Conservation (phyloP, 2,797 vertebrate genomes). For the Novumbra hubbsi region DNA sequence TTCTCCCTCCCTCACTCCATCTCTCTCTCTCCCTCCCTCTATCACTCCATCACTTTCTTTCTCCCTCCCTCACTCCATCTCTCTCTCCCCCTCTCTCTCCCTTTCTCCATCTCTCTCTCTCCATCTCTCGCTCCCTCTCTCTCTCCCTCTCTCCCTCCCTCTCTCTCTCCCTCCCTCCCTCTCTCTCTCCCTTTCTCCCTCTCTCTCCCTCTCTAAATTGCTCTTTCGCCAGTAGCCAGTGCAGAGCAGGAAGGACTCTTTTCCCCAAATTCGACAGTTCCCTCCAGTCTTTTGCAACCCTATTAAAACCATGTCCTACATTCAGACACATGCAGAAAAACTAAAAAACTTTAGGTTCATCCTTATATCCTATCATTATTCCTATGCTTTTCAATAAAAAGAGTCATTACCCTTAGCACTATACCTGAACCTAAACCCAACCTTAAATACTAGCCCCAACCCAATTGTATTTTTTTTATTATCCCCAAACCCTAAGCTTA, state of each 20-base stretch:
- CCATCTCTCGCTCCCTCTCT: conserved; percentile 27
- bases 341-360: too few relatives aligned
- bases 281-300: conserved; percentile 6
- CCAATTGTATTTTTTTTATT: too few relatives aligned
- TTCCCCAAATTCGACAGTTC: not conserved
- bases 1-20: conserved; percentile 27
- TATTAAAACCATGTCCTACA: conserved; percentile 13
- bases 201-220: not conserved
- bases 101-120: too few relatives aligned
- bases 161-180: conserved; percentile 2
- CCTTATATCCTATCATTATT: too few relatives aligned
- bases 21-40: not conserved
- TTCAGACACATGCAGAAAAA: not conserved
- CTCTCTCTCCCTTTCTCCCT: not conserved
- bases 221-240: too few relatives aligned
- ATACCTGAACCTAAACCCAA: too few relatives aligned
- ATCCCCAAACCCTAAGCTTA: too few relatives aligned
- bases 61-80: not conserved
- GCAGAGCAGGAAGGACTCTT: not conserved
- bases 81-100: not conserved
- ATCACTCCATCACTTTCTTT: not conserved
- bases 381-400: too few relatives aligned
- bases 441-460: too few relatives aligned
- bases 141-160: conserved; percentile 24
- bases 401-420: too few relatives aligned